These are phyloP conservation scores for Eupristina koningsbergeri DNA, from an alignment of 1,140 invertebrate species.

Conservation along the genomic window DNA sequence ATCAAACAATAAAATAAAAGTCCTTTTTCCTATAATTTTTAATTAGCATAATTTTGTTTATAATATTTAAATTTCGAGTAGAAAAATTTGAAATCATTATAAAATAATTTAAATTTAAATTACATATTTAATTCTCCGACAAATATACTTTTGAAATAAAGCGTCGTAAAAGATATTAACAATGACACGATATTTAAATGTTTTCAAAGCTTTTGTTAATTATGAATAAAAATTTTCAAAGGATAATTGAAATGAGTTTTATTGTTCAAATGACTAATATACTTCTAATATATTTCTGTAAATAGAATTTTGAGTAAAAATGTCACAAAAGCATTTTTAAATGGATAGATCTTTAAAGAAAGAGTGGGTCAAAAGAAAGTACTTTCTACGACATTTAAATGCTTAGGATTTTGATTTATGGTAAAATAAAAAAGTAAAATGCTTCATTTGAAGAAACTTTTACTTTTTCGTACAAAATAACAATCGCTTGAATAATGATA, in stretches of 20 bases:
- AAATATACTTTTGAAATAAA: background rate
- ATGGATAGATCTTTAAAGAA: background rate
- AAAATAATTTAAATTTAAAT: too few species aligned
- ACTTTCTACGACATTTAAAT: background rate
- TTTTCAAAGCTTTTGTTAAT: too few species aligned
- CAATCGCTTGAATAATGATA: too few species aligned
- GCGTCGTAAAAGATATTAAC: background rate
- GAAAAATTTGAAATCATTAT: too few species aligned
- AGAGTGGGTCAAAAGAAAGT: background rate
- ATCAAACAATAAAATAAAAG: background rate
- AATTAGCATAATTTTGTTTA: background rate
- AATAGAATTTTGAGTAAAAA: background rate
- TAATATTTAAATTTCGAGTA: too few species aligned
- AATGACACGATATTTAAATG: too few species aligned
- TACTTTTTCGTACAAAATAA: too few species aligned
- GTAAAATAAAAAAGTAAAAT: background rate
- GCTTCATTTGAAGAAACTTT: background rate
- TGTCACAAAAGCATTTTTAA: background rate
- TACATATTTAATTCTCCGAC: too few species aligned
- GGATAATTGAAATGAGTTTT: too few species aligned
- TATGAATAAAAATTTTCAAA: too few species aligned
- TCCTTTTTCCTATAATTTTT: background rate
- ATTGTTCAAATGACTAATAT: background rate
- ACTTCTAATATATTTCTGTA: background rate
- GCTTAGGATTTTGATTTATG: background rate